Conservation (phyloP, 2,797 vertebrate genomes). For the Bryconaethiops microstoma region DNA sequence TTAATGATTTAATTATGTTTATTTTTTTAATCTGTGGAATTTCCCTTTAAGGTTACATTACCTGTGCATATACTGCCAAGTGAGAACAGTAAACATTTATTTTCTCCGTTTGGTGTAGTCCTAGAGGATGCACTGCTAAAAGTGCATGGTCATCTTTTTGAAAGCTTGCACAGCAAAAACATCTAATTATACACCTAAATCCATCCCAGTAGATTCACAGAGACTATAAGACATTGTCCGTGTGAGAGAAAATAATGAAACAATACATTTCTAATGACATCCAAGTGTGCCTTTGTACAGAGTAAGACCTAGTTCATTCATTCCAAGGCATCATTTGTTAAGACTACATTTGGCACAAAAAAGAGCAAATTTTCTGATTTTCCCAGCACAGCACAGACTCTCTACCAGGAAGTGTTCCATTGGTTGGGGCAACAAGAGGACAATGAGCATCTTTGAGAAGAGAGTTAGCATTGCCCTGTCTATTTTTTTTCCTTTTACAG, state of each 20-base stretch:
- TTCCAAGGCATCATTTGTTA: constrained; percentile 12
- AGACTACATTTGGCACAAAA: constrained; percentile 30
- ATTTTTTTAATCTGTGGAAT: background rate
- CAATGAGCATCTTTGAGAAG: constrained; percentile 81
- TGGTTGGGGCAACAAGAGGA: constrained; percentile 72
- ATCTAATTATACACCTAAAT: background rate
- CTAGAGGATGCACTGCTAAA: background rate
- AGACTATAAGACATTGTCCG: background rate
- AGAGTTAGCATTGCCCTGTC: constrained; percentile 43
- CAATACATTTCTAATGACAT: background rate
- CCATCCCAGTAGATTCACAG: background rate
- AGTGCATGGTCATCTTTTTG: background rate
- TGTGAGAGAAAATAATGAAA: background rate
- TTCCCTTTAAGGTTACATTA: background rate
- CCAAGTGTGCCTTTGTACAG: background rate
- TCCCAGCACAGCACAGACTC: constrained; percentile 33
- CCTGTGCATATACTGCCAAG: background rate
- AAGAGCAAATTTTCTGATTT: constrained; percentile 39
- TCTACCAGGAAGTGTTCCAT: constrained; percentile 74
- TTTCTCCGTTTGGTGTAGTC: background rate
- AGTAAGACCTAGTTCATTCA: constrained; percentile 6
- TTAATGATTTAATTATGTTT: background rate
- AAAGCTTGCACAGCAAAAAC: background rate
- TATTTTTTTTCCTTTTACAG: constrained; percentile 15
- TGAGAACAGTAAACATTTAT: background rate